Evolutionary conservation across 1,140 invertebrate species (phyloP), one percentile per base, ranked within the genome.

Genomic region (Lucilia cuprina): DNA sequence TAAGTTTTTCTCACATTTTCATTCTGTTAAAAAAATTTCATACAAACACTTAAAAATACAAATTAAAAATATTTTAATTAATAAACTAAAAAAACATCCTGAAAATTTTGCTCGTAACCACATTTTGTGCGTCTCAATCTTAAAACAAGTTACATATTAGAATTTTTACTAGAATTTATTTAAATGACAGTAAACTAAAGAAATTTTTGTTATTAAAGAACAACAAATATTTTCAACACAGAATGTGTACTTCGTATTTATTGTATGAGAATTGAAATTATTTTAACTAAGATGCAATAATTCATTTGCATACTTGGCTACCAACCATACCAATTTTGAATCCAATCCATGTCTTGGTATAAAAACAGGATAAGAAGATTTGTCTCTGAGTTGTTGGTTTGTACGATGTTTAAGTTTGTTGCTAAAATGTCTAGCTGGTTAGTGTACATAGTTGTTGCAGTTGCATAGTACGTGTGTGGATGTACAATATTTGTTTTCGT

Each of bases 231-330:
- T 41, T 41, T 41, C 5, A 41, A 41, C 41, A 41, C 7, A 55
- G 17, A 55, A 55, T 55, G 50, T 55, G 50, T 55, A 55, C 8
- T 55, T 55, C 17, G 50, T 60, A 60, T 70, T 70, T 25, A 70
- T 70, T 70, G 65, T 70, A 70, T 70, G 19, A 70, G 65, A 70
- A 70, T 70, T 70, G 65, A 70, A 70, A 70, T 21, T 21, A 70
- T 70, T 70, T 25, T 30, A 25, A n/a, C 21, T 70, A 19, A 86
- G 83, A 86, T 86, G 83, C 85, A 86, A 86, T 85, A 85, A 83
- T 82, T 84, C 83, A 84, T 84, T 83, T 77, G 75, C 49, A 82
- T 84, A 83, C 74, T 65, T 84, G 83, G 47, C 80, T 84, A 75
- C 70, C 82, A 35, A 30, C 41, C 41, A 41, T 41, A 10, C 41